Evolutionary conservation across 1,140 invertebrate genomes (phyloP).

Genomic region (Eulimnadia texana): DNA sequence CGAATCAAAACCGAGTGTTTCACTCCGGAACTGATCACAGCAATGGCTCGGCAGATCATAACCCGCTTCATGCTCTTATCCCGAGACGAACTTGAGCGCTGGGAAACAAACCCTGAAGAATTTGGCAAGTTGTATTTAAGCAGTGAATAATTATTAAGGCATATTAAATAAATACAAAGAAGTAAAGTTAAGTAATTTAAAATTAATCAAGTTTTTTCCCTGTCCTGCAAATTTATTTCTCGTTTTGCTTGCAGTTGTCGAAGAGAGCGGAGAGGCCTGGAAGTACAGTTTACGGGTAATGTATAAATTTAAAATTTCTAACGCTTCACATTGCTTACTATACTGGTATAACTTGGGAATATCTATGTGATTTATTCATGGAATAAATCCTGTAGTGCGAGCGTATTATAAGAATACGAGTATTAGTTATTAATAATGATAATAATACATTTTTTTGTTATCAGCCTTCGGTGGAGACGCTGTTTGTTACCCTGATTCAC

Average conservation of each 20-base stretch:
- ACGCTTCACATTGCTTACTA: too few species aligned
- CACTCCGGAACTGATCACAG: conserved; percentile 45
- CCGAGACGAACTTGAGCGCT: conserved; percentile 64
- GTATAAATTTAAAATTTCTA: too few species aligned
- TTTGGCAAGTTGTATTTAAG: conserved; percentile 41
- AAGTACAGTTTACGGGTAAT: conserved; percentile 73
- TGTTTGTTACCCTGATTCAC: conserved; percentile 71
- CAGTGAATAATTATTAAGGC: neutral
- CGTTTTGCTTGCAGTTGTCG: conserved; percentile 41
- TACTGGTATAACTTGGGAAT: too few species aligned
- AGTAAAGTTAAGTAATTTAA: too few species aligned
- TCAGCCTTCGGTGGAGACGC: conserved; percentile 68
- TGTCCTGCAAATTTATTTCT: conserved; percentile 11
- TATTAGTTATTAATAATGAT: neutral
- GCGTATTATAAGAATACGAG: too few species aligned
- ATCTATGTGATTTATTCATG: too few species aligned
- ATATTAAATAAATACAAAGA: too few species aligned
- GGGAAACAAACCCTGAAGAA: conserved; percentile 78
- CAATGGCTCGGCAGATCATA: conserved; percentile 69
- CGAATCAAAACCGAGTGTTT: conserved; percentile 58
- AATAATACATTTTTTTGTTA: conserved; percentile 24
- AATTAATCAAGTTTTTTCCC: too few species aligned
- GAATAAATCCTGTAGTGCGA: too few species aligned
- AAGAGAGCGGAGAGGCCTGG: conserved; percentile 79
- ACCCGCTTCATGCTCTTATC: conserved; percentile 77